Evolutionary conservation across 2,113 vertebrate genomes (phyloP).

Genomic region (Bombycilla garrulus): DNA sequence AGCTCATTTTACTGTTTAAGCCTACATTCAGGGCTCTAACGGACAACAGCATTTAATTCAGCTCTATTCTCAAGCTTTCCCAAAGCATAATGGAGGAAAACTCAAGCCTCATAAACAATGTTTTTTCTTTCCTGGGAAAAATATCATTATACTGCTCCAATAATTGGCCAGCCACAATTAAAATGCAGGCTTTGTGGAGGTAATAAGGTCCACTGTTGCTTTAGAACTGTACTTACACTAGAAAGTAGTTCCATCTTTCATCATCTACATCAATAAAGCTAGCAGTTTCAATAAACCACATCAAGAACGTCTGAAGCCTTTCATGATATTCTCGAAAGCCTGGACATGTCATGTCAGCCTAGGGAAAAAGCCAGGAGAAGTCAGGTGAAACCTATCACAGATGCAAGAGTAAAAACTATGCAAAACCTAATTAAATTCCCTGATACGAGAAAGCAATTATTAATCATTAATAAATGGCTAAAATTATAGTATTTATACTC

Average conservation of each 20-base stretch:
- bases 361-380: constrained; percentile 80
- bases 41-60: constrained; percentile 99
- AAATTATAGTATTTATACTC: background rate
- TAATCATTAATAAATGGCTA: background rate
- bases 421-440: constrained; percentile 51
- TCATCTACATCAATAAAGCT: constrained; percentile 98
- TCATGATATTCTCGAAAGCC: constrained; percentile 97
- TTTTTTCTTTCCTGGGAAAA: constrained; percentile 89
- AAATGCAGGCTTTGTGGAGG: constrained; percentile 80
- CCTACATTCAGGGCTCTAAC: constrained; percentile 96
- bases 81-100: constrained; percentile 90
- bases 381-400: constrained; percentile 78
- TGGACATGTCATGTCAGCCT: constrained; percentile 91
- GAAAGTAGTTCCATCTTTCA: constrained; percentile 99
- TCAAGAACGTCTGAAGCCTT: constrained; percentile 98
- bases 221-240: constrained; percentile 94
- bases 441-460: background rate
- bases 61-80: constrained; percentile 90
- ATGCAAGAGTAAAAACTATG: constrained; percentile 47
- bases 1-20: constrained; percentile 99
- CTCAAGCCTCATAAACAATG: constrained; percentile 97
- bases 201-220: constrained; percentile 86
- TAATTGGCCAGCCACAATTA: constrained; percentile 98
- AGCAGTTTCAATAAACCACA: constrained; percentile 99
- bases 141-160: constrained; percentile 95